Evolutionary conservation across 2,888 invertebrate genomes (phyloP), one percentile per base, ranked within the genome.

Genomic region (Apamea anceps): DNA sequence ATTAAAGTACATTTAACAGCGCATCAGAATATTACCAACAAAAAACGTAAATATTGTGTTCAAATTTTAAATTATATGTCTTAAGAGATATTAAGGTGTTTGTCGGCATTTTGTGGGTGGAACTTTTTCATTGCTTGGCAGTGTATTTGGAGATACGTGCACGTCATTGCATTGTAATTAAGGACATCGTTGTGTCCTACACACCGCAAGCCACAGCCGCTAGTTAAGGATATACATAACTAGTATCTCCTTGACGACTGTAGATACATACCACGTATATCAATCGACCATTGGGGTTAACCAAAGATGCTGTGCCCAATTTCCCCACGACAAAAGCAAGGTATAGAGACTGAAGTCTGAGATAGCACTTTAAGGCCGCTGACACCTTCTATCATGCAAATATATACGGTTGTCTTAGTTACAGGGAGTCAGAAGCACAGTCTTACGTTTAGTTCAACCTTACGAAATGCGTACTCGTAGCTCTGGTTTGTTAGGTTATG

Each of bases 351-450:
- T n/a, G 18, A 32, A 18, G 28, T 72, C 45, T 70, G 63, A 84
- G 70, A 65, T 51, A 70, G 68, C 71, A 45, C 45, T 73, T 63
- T 65, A 84, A 84, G 65, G 63, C 68, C 42, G 15, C 28, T 62
- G 62, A 45, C 32, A 84, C 65, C 84, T 73, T 54, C 54, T 84
- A 71, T 82, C 70, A 84, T 82, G 84, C 72, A 73, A 82, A 82
- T 82, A 54, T 71, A 37, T 63, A 51, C 63, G 45, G 32, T 28
- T 57, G 71, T 81, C 82, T 72, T 60, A 65, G 83, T 83, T 67
- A 51, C 62, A 15, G 37, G 62, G 62, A 54, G n/a, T 48, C 25
- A 25, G 32, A 25, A n/a, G 42, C n/a, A 32, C 10, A 42, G 83
- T 54, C 51, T 71, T 67, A 37, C 8, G n/a, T 54, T 25, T 67